Evolutionary conservation across 1,140 invertebrate species (phyloP).

Genomic region (Stenopsyche tienmushanensis): DNA sequence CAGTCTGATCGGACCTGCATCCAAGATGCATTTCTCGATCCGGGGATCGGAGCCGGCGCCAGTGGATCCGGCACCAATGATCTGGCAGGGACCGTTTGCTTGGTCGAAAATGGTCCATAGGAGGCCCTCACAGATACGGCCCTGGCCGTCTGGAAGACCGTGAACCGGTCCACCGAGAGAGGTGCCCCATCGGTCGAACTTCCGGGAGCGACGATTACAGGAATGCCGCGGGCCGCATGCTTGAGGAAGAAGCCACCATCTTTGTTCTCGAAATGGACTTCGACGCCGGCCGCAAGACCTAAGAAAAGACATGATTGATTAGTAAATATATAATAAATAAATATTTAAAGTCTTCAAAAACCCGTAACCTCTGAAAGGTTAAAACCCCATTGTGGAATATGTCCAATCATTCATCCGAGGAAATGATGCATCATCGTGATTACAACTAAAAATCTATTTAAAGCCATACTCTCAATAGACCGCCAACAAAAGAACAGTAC

Average conservation of each 20-base stretch:
- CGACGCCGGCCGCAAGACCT: conserved; percentile 59
- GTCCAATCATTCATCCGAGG: too few relatives aligned
- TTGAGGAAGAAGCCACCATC: conserved; percentile 88
- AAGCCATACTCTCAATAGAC: too few relatives aligned
- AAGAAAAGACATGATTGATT: conserved; percentile 41
- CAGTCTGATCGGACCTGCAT: conserved; percentile 64
- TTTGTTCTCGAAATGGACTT: conserved; percentile 87
- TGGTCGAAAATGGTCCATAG: conserved; percentile 90
- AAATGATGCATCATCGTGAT: too few relatives aligned
- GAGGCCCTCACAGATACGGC: conserved; percentile 84
- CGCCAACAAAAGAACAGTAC: too few relatives aligned
- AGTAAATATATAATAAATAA: too few relatives aligned
- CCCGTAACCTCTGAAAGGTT: too few relatives aligned
- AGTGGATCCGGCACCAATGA: conserved; percentile 80
- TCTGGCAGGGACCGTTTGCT: conserved; percentile 89
- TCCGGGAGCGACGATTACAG: conserved; percentile 47
- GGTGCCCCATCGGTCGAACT: conserved; percentile 51
- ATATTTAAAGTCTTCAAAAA: too few relatives aligned
- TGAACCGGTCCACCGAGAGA: conserved; percentile 78
- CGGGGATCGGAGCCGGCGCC: conserved; percentile 45
- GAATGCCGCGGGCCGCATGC: conserved; percentile 66
- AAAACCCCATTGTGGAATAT: too few relatives aligned
- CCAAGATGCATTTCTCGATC: conserved; percentile 32
- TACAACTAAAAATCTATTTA: too few relatives aligned
- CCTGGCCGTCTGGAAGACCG: conserved; percentile 82